phyloP scores from a whole-genome alignment of 2,797 vertebrate genomes.

The Sebastes dallii region DNA sequence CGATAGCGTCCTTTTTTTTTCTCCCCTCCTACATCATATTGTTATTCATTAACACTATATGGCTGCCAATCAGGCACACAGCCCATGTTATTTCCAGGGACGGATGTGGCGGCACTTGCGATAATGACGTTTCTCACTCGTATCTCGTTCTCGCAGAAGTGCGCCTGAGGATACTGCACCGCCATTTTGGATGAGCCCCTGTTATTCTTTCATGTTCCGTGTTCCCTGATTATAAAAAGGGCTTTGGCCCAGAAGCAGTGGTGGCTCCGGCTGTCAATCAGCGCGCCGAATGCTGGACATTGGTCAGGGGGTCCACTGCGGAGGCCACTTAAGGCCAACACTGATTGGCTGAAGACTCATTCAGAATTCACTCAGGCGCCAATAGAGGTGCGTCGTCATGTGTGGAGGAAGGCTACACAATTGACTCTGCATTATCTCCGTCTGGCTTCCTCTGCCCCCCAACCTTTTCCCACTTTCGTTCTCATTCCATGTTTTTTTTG shows the following conservation, averaged over 20 bases:
- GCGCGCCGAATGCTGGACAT: conserved; percentile 1
- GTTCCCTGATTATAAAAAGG: conserved; percentile 48
- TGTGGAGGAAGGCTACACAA: conserved; percentile 17
- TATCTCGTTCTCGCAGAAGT: conserved; percentile 70
- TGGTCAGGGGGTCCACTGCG: conserved; percentile 19
- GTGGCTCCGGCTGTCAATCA: conserved; percentile 45
- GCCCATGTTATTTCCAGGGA: conserved; percentile 72
- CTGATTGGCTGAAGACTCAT: conserved; percentile 38
- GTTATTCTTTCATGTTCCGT: conserved; percentile 62
- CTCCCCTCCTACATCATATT: conserved; percentile 60
- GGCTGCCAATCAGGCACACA: conserved; percentile 72
- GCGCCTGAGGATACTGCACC: conserved; percentile 45
- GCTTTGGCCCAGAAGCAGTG: conserved; percentile 25
- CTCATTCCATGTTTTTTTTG: conserved; percentile 39
- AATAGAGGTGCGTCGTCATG: conserved; percentile 2
- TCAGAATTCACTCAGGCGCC: conserved; percentile 22
- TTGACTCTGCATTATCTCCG: conserved; percentile 39
- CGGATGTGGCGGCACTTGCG: conserved; percentile 58
- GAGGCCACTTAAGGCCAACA: conserved; percentile 3
- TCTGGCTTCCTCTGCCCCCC: conserved; percentile 27
- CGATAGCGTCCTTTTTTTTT: conserved; percentile 31
- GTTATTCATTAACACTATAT: conserved; percentile 74
- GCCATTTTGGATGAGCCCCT: conserved; percentile 56
- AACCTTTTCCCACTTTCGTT: conserved; percentile 49
- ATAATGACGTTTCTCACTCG: conserved; percentile 67